These are phyloP conservation scores for Euphonia xanthogaster DNA, from an alignment of 2,797 vertebrate species.

Conservation along the genomic window DNA sequence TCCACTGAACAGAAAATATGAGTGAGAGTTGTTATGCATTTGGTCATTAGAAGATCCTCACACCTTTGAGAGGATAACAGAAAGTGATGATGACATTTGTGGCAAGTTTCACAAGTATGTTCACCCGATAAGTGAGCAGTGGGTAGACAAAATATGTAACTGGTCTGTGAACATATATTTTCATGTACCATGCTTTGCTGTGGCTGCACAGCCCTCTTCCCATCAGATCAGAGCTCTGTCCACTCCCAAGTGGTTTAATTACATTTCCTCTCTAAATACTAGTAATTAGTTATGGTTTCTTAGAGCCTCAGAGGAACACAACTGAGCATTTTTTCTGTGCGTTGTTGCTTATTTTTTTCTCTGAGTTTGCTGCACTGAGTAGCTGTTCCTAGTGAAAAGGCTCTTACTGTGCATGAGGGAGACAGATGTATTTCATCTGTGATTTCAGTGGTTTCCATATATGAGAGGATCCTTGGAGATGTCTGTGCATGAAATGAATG, in stretches of 20 bases:
- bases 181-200: not conserved
- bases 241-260: not conserved
- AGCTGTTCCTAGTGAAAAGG: not conserved
- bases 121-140: not conserved
- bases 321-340: not conserved
- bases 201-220: not conserved
- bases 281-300: not conserved
- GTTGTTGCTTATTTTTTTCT: not conserved
- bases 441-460: conserved; percentile 22
- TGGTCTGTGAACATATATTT: not conserved
- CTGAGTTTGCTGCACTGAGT: not conserved
- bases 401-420: not conserved
- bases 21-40: not conserved
- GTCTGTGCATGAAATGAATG: conserved; percentile 12
- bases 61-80: not conserved
- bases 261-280: not conserved
- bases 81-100: not conserved
- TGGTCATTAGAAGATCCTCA: not conserved
- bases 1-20: not conserved
- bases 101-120: not conserved
- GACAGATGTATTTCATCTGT: conserved; percentile 34
- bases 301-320: not conserved
- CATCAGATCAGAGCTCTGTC: not conserved
- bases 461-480: conserved; percentile 39
- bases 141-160: not conserved